phyloP scores from a whole-genome alignment of 2,113 vertebrate species.

The Scalopus aquaticus region DNA sequence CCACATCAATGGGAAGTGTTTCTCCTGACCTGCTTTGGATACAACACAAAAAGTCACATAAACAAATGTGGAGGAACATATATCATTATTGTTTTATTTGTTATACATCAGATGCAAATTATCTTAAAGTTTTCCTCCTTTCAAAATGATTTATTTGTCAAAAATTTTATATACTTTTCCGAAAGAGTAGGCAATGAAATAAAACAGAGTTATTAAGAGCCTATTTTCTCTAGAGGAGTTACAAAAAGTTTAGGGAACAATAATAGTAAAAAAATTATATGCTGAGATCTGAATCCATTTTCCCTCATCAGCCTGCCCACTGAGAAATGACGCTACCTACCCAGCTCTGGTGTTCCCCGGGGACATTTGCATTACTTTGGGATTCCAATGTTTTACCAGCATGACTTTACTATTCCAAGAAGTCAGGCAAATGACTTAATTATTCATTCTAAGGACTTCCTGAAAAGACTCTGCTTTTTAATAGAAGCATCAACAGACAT shows the following conservation, averaged over 20 bases:
- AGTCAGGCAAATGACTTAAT: not conserved
- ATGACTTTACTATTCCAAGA: not conserved
- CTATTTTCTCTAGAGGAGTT: not conserved
- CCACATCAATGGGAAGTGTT: slow-evolving; percentile 20
- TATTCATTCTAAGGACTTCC: not conserved
- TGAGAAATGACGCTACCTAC: not conserved
- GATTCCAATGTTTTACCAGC: not conserved
- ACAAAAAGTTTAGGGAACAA: not conserved
- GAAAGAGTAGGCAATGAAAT: not conserved
- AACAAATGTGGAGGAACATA: not conserved
- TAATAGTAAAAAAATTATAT: not conserved
- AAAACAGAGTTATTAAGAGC: not conserved
- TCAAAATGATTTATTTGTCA: slow-evolving; percentile 43
- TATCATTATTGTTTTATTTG: not conserved
- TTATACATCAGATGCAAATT: not conserved
- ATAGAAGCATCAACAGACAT: not conserved
- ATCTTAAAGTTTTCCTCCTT: slow-evolving; percentile 34
- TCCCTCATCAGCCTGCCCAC: not conserved
- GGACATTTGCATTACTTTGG: not conserved
- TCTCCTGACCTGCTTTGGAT: slow-evolving; percentile 41
- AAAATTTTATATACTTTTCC: not conserved
- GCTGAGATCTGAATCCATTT: not conserved
- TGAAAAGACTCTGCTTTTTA: slow-evolving; percentile 1
- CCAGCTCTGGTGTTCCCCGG: not conserved
- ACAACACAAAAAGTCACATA: not conserved